Base-by-base conservation (phyloP, 2,888 invertebrate genomes). In the Ochropacha duplaris region DNA sequence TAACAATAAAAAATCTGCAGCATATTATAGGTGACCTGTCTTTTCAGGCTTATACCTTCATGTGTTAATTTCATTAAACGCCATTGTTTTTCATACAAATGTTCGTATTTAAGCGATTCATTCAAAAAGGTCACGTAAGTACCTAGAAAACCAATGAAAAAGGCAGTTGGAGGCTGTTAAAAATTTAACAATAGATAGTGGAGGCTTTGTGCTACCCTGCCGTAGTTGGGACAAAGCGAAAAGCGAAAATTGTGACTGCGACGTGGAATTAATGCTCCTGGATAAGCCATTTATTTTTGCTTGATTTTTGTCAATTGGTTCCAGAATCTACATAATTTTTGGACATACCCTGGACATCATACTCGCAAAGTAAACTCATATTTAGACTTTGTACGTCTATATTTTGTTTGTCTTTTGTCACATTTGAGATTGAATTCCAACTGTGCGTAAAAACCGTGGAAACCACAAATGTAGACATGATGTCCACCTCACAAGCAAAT, bases 161-260 rank as follows among this genome's bases (percentile, higher is more conserved):
- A 60, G 71, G 59, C 68, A 55, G 67, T 54, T 57, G 60, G 57
- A 63, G 66, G 75, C 73, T 72, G 78, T 78, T 78, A 79, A 79
- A 81, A 81, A 81, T 78, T 75, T 70, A 74, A 81, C 79, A 81
- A 80, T 81, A 75, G 79, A 73, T 79, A 73, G 79, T 74, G 68
- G 72, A 56, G 68, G 68, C 74, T 79, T 79, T 81, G 80, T 79
- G 67, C 57, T 19, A 44, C 61, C 56, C 54, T n/a, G 36, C 58
- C 57, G 59, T 55, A 52, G 60, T 58, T 59, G 57, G 57, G 55
- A 60, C 74, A 68, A 71, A 76, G 77, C 68, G 71, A 72, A 68
- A 71, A 76, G 76, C 68, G 71, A 72, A 72, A 70, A 79, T 75
- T 77, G 78, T 69, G 68, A 70, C 66, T 64, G 64, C 56, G 5